Base-by-base conservation (phyloP, 2,113 vertebrate species). In the Thunnus maccoyii region DNA sequence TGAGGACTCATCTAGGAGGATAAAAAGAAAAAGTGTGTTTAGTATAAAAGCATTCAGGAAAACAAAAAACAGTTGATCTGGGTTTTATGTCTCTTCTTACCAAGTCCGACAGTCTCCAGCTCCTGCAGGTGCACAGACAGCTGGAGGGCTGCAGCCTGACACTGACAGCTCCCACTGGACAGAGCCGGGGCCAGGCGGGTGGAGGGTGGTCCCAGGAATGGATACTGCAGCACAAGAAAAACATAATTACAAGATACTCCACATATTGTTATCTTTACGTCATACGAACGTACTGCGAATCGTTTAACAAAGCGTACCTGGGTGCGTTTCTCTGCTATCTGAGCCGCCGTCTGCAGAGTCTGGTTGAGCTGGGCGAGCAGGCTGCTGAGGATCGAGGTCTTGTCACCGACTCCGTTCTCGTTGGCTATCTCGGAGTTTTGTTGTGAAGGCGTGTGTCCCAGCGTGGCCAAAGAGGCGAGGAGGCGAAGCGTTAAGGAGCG, bases 401-500 rank as follows among this genome's bases (percentile, higher is more conserved):
- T 96, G 85, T 96, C 96, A 0, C 95, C 95, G 3, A 99, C 95
- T 0, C 98, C 98, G 0, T 99, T 99, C 91, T 99, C 96, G 0
- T 96, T 92, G 18, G 93, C 82, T 66, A 95, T 95, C 77, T 96
- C 95, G 0, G 97, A 98, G 95, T 99, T 98, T 68, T 96, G 96
- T 20, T 95, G 92, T 47, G 96, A 93, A 12, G 94, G 65, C 0
- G 94, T 12, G 87, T 96, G 97, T 64, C 93, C 94, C 1, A 96
- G 93, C 3, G 86, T 82, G 0, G 97, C 94, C 77, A 99, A 76
- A 0, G 95, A 94, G 50, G 97, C 95, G 51, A 98, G 92, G 72
- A 99, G 91, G 89, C 98, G 96, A 48, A 99, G 82, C 0, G 96
- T 99, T 27, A 99, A 90, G 7, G 98, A 99, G 1, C 98, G 97